Conservation (phyloP, 2,113 vertebrate genomes). For the Pan troglodytes region NHGRI_mPanTro3-v2.1_pri NC_072408.2:82994501-82995000, state of each 20-base stretch:
- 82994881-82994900: background rate
- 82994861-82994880: background rate
- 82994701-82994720: background rate
- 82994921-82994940: background rate
- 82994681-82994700: background rate
- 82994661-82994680: background rate
- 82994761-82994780: background rate
- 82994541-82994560: background rate
- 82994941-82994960: background rate
- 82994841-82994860: background rate
- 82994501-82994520: background rate
- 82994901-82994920: background rate
- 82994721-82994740: background rate
- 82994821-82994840: background rate
- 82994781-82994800: background rate
- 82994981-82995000: background rate
- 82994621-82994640: background rate
- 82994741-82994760: background rate
- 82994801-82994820: background rate
- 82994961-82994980: background rate
- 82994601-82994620: background rate
- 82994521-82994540: background rate
- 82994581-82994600: background rate
- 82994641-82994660: background rate
- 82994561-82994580: background rate